phyloP scores from a whole-genome alignment of 2,797 vertebrate species.

The Varecia variegata region DNA sequence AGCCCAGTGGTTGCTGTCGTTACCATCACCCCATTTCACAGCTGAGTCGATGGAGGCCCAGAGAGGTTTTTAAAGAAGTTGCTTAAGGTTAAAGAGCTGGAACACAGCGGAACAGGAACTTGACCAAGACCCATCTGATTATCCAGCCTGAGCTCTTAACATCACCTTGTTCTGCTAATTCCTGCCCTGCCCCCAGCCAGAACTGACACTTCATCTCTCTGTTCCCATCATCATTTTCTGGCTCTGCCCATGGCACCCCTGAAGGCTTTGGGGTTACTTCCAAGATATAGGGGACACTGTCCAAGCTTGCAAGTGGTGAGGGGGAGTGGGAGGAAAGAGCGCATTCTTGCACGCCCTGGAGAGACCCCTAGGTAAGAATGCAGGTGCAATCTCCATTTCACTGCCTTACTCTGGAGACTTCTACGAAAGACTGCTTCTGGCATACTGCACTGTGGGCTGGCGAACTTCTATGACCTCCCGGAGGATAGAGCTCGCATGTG shows the following conservation, averaged over 20 bases:
- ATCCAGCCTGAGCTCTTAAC: background rate
- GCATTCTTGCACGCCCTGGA: background rate
- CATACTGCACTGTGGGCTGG: background rate
- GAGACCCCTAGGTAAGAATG: background rate
- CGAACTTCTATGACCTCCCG: background rate
- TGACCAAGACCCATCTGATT: background rate
- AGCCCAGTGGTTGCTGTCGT: background rate
- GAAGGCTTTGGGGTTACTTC: background rate
- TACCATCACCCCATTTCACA: background rate
- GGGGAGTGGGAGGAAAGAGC: background rate
- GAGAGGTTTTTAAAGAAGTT: background rate
- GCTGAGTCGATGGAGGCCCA: background rate
- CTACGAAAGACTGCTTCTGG: background rate
- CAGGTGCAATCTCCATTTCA: background rate
- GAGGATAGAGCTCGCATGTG: background rate
- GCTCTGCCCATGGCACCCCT: background rate
- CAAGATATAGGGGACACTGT: too few relatives aligned
- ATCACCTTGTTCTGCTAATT: too few relatives aligned
- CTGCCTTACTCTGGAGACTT: background rate
- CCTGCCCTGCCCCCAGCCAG: background rate
- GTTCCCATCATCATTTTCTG: background rate
- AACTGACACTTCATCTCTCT: background rate
- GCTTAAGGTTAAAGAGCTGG: background rate
- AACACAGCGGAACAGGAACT: too few relatives aligned
- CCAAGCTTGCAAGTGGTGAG: background rate